Base-by-base conservation (phyloP, 2,888 invertebrate species). In the Odontothrips loti region DNA sequence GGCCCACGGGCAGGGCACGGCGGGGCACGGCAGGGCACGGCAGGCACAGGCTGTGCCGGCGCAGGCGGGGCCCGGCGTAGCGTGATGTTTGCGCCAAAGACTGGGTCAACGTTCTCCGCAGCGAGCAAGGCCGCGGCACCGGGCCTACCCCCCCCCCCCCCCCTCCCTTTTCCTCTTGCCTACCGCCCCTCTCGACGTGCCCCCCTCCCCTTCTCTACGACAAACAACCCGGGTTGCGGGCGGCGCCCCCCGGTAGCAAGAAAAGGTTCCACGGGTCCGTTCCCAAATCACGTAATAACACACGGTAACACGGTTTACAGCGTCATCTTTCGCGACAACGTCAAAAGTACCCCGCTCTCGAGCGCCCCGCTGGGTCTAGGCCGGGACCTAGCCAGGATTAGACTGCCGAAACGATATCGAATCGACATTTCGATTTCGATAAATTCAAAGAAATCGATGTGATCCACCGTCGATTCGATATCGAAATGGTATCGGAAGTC, bases 61-160 rank as follows among this genome's bases (percentile, higher is more conserved):
- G 23, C 3, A 23, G 23, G 11, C 8, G 68, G 51, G 68, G n/a
- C 9, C 20, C 20, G 11, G 23, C 27, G 27, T n/a, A 27, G 12
- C 23, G 11, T 27, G 82, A 81, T 82, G 82, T 82, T 84, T 82
- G 81, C 81, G 79, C 82, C 81, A 80, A 80, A 79, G 79, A 58
- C 48, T 79, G 47, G 51, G 80, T 48, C 48, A 83, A 79, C 80
- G 80, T 82, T 79, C 79, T 79, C 81, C 63, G 81, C 81, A 80
- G 80, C 82, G 82, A 79, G 81, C 80, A 82, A 80, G 75, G 81
- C 82, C 80, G 78, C 80, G 80, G 82, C 82, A 79, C 47, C 47
- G 47, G 75, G 51, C 78, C 48, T 79, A 48, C n/a, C 75, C 27
- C 79, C 79, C 15, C 81, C 80, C 79, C 51, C 82, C 83, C 79